These are phyloP conservation scores for Enteromius radiatus DNA, from an alignment of 2,797 vertebrate species.

Conservation along the genomic window DNA sequence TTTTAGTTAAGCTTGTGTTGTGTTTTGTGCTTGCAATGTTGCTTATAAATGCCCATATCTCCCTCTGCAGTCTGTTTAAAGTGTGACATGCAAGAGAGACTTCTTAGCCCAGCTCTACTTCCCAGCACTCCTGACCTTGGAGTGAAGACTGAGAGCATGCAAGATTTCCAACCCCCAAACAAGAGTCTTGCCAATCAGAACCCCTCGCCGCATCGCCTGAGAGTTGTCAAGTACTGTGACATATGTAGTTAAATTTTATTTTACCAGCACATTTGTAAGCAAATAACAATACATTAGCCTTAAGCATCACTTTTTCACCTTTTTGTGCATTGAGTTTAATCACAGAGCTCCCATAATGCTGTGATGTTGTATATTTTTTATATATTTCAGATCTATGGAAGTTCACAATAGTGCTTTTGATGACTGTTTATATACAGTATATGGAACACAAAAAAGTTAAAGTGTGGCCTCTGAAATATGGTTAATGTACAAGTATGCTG, in stretches of 20 bases:
- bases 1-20: not conserved
- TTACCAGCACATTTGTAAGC: not conserved
- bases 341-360: not conserved
- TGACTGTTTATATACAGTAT: not conserved
- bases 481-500: slow-evolving; percentile 11
- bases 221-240: slow-evolving; percentile 81
- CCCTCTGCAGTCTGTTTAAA: slow-evolving; percentile 84
- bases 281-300: slow-evolving; percentile 29
- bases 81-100: slow-evolving; percentile 90
- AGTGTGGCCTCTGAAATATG: not conserved
- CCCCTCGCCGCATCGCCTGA: slow-evolving; percentile 72
- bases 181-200: slow-evolving; percentile 73
- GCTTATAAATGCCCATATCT: not conserved
- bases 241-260: slow-evolving; percentile 2
- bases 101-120: slow-evolving; percentile 87
- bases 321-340: not conserved
- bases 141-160: slow-evolving; percentile 73
- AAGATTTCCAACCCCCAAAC: slow-evolving; percentile 72
- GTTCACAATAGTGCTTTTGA: not conserved
- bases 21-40: not conserved
- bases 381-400: not conserved
- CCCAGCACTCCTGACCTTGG: slow-evolving; percentile 68
- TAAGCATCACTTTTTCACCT: not conserved
- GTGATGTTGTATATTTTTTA: not conserved
- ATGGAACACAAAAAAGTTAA: not conserved